A percentile compares a stretch with the other conserved stretches of the same genome.
Conservation (phyloP, 2,113 vertebrate genomes). For the Naja naja region DNA sequence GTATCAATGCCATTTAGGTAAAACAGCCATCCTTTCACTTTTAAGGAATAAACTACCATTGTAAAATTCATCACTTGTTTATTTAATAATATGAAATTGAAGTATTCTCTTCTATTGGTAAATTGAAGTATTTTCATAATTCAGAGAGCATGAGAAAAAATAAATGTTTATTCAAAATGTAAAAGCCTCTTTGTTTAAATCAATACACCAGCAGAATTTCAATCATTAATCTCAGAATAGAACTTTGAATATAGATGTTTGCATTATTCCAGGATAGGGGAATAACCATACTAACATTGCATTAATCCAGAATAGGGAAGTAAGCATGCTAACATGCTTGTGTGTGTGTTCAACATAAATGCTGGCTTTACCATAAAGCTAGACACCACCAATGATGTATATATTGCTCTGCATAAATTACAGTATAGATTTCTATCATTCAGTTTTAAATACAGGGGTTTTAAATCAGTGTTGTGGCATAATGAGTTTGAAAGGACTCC, state of each 20-base stretch:
- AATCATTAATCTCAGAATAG: not conserved
- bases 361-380: not conserved
- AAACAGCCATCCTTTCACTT: not conserved
- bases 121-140: not conserved
- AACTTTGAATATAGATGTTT: not conserved
- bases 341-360: not conserved
- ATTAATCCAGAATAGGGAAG: not conserved
- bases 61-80: not conserved
- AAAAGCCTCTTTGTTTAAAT: conserved; percentile 24
- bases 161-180: not conserved
- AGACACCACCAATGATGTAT: not conserved
- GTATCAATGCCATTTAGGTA: not conserved
- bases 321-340: not conserved
- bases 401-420: not conserved
- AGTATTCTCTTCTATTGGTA: not conserved
- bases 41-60: not conserved
- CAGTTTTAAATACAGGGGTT: conserved; percentile 1
- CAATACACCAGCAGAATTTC: not conserved
- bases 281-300: not conserved
- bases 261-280: not conserved
- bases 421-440: accelerated
- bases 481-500: conserved; percentile 10
- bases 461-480: not conserved
- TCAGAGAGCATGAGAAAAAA: conserved; percentile 2
- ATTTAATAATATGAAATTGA: conserved; percentile 25